Percentiles rank a stretch among this genome's conserved stretches.
These are phyloP conservation scores for Coenonympha glycerion DNA, from an alignment of 2,888 invertebrate genomes.

Conservation along the genomic window DNA sequence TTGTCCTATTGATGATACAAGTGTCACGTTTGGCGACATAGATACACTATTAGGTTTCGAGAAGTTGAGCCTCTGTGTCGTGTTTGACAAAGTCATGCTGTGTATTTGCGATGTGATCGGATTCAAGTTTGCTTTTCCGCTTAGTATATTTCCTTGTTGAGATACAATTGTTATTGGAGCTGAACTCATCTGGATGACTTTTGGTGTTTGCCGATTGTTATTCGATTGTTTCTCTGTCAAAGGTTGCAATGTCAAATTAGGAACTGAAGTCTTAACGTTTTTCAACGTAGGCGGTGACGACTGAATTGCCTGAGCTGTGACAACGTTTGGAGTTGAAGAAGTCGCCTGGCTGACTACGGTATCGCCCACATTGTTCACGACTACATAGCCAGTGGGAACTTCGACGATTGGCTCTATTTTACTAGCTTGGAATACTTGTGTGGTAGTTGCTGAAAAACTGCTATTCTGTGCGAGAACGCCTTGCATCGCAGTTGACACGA, in stretches of 20 bases:
- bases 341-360: slow-evolving; percentile 55
- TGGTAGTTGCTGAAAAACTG: slow-evolving; percentile 88
- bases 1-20: slow-evolving; percentile 64
- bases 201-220: slow-evolving; percentile 59
- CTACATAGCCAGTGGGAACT: slow-evolving; percentile 82
- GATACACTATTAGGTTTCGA: slow-evolving; percentile 57
- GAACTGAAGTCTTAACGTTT: slow-evolving; percentile 58
- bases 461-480: slow-evolving; percentile 87
- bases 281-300: slow-evolving; percentile 60
- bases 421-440: slow-evolving; percentile 89
- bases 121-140: slow-evolving; percentile 61
- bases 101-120: slow-evolving; percentile 71
- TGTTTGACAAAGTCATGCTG: slow-evolving; percentile 57
- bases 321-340: slow-evolving; percentile 61
- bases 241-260: slow-evolving; percentile 69
- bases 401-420: slow-evolving; percentile 89
- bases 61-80: slow-evolving; percentile 53
- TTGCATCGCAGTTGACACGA: slow-evolving; percentile 86
- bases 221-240: slow-evolving; percentile 60
- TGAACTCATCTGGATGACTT: slow-evolving; percentile 66
- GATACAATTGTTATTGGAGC: slow-evolving; percentile 48
- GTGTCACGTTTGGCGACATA: slow-evolving; percentile 65
- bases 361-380: slow-evolving; percentile 79
- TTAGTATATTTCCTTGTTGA: slow-evolving; percentile 52
- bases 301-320: slow-evolving; percentile 61